Percentiles rank a stretch among this genome's conserved stretches.
These are phyloP conservation scores for Brenthis hecate DNA, from an alignment of 2,888 invertebrate species.

Conservation along the genomic window DNA sequence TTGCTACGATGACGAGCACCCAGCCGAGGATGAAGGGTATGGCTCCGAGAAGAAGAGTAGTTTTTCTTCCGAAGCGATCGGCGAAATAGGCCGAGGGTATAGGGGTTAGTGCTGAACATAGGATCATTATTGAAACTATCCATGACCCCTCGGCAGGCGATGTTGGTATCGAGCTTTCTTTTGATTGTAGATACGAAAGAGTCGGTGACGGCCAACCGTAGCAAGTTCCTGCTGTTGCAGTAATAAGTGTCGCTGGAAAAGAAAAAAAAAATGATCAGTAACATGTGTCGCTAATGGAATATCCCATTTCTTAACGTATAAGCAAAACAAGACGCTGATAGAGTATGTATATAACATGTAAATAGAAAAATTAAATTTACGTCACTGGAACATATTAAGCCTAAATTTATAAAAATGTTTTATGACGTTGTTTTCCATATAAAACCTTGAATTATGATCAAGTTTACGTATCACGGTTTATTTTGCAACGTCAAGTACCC, in stretches of 20 bases:
- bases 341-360: not conserved
- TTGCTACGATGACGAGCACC: slow-evolving; percentile 84
- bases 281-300: not conserved
- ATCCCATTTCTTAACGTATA: not conserved
- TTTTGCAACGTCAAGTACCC: not conserved
- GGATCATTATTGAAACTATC: slow-evolving; percentile 85
- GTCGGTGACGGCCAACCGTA: slow-evolving; percentile 85
- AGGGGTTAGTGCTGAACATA: slow-evolving; percentile 85
- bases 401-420: not conserved
- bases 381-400: too few relatives aligned
- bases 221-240: slow-evolving; percentile 79
- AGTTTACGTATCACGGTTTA: too few relatives aligned
- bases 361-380: not conserved
- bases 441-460: not conserved
- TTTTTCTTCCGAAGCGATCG: slow-evolving; percentile 86
- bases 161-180: slow-evolving; percentile 75
- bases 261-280: slow-evolving; percentile 39
- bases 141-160: slow-evolving; percentile 80
- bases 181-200: slow-evolving; percentile 72
- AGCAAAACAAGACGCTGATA: slow-evolving; percentile 1
- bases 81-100: slow-evolving; percentile 84
- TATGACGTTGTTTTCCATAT: not conserved
- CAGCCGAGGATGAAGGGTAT: slow-evolving; percentile 84
- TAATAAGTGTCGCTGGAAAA: slow-evolving; percentile 78
- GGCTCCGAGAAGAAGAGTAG: slow-evolving; percentile 82